Percentiles rank a stretch among this genome's conserved stretches.
Evolutionary conservation across 2,888 invertebrate species (phyloP).

Genomic region (Elmis aenea): DNA sequence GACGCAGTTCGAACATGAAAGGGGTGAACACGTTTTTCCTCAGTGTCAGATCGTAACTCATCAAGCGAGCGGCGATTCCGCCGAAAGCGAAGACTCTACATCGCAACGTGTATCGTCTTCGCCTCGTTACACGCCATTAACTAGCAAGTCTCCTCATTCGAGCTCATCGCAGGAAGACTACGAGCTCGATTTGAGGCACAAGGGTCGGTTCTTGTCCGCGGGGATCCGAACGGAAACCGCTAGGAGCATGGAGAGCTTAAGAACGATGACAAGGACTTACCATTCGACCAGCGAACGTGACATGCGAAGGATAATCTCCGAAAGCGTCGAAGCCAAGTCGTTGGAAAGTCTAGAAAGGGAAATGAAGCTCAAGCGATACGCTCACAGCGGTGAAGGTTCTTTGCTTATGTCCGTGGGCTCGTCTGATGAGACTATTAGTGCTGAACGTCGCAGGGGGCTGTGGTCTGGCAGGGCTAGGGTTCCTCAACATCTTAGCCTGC

Average conservation of each 20-base stretch:
- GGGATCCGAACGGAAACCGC: constrained; percentile 54
- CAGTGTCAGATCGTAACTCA: constrained; percentile 48
- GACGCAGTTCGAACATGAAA: constrained; percentile 24
- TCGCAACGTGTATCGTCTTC: constrained; percentile 39
- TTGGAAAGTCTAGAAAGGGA: constrained; percentile 57
- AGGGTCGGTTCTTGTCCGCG: constrained; percentile 54
- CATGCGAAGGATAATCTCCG: constrained; percentile 50
- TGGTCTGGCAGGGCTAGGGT: constrained; percentile 63
- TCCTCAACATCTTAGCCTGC: constrained; percentile 65
- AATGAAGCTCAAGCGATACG: constrained; percentile 53
- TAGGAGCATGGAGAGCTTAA: constrained; percentile 67
- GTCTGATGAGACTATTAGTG: constrained; percentile 48
- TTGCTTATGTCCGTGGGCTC: constrained; percentile 39
- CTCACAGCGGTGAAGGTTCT: constrained; percentile 57
- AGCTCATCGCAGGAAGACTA: constrained; percentile 68
- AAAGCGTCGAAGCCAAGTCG: constrained; percentile 54
- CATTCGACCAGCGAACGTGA: constrained; percentile 65
- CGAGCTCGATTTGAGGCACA: constrained; percentile 50
- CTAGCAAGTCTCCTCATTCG: constrained; percentile 49
- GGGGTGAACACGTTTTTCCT: constrained; percentile 30
- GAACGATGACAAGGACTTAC: constrained; percentile 55
- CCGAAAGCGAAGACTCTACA: constrained; percentile 50
- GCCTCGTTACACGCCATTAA: constrained; percentile 38
- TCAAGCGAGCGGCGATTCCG: constrained; percentile 55
- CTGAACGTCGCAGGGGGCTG: constrained; percentile 62